Evolutionary conservation across 2,113 vertebrate genomes (phyloP), one percentile per base, ranked within the genome.

Genomic region (Phyllostomus hastatus): DNA sequence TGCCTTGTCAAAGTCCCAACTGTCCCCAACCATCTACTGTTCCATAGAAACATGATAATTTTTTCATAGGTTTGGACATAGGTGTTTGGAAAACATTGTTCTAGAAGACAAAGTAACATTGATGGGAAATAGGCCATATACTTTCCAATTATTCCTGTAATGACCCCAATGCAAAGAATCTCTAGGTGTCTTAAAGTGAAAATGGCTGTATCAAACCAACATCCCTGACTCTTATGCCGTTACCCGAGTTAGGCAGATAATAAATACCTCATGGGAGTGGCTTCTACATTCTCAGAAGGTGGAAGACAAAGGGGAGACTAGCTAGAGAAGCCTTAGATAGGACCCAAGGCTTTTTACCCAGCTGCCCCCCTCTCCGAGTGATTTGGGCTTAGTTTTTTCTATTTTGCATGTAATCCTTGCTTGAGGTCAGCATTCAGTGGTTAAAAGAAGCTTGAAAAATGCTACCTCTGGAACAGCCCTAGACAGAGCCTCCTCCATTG

Each of bases 321-420:
- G 10, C 16, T 14, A 69, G 24, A 69, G 48, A 83, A 7, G 22
- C 4, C 1, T 66, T 26, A 76, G 50, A 69, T 16, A 26, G 19
- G 16, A 57, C 19, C 20, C 0, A 24, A 8, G 7, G 24, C 14
- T 54, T 31, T 31, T 9, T 9, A 16, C 8, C 0, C 24, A 35
- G 15, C 28, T 20, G 5, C 4, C 1, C 4, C 5, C 3, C 1
- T 35, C 35, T 50, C 33, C 28, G 11, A 66, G 15, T 48, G 22
- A 66, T 54, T 48, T 76, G 15, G 46, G n/a, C 46, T 10, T 8
- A 84, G 10, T 61, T 92, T 90, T 1, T 48, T 87, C 26, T 75
- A 24, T 79, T 87, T 94, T 84, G 14, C 7, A 48, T 14, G 15
- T 75, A 73, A 48, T 20, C 10, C 95, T 93, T 88, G 12, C 38